Percentiles rank a stretch among this genome's conserved stretches.
These are phyloP conservation scores for Gadus macrocephalus DNA, from an alignment of 2,113 vertebrate species.

Conservation along the genomic window DNA sequence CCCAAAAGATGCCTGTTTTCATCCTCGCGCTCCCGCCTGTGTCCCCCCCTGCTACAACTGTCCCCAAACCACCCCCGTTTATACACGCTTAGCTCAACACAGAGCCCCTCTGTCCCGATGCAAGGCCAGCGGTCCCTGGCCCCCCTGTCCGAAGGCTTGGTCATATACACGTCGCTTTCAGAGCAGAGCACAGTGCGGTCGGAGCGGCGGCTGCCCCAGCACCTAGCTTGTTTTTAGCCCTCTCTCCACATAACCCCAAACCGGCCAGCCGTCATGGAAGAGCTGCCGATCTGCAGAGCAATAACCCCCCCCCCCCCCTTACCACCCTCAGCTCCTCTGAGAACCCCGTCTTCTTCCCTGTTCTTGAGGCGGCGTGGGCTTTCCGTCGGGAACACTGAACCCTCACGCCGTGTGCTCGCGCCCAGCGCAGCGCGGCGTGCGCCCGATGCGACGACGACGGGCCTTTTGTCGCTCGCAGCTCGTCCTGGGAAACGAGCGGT, in stretches of 20 bases:
- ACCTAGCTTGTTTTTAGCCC: too few relatives aligned
- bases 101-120: too few relatives aligned
- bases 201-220: too few relatives aligned
- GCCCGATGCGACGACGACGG: background rate
- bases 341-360: background rate
- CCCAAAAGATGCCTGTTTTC: constrained; percentile 28
- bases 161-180: too few relatives aligned
- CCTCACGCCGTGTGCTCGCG: too few relatives aligned
- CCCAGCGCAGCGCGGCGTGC: too few relatives aligned
- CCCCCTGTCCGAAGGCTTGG: too few relatives aligned
- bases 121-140: too few relatives aligned
- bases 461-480: background rate
- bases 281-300: constrained; percentile 41
- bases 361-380: too few relatives aligned
- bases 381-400: too few relatives aligned
- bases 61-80: background rate
- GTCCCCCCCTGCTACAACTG: constrained; percentile 45
- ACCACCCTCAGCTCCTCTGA: background rate
- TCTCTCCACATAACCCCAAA: background rate
- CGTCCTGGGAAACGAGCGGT: background rate
- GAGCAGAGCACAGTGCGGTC: too few relatives aligned
- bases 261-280: background rate
- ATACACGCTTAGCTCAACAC: too few relatives aligned
- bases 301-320: constrained; percentile 30
- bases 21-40: constrained; percentile 5